phyloP scores from a whole-genome alignment of 1,140 invertebrate species.

The Armadillidium nasatum region DNA sequence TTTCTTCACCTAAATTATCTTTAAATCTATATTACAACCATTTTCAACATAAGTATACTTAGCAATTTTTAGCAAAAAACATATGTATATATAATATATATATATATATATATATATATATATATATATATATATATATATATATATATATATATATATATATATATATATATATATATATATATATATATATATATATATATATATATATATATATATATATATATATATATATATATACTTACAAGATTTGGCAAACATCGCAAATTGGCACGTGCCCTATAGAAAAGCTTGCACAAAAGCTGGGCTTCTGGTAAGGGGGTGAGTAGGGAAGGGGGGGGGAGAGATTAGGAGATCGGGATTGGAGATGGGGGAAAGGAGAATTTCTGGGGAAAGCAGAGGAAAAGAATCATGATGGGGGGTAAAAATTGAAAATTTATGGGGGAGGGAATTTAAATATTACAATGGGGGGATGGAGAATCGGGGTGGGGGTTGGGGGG shows the following conservation, averaged over 20 bases:
- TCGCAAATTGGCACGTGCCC: background rate
- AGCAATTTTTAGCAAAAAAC: too few species aligned
- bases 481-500: background rate
- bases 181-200: background rate
- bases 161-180: background rate
- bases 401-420: background rate
- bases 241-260: background rate
- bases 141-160: too few species aligned
- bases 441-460: background rate
- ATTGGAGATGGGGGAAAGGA: background rate
- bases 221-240: constrained; percentile 8
- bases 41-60: too few species aligned
- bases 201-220: background rate
- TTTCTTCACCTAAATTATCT: too few species aligned
- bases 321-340: too few species aligned
- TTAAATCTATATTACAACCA: too few species aligned
- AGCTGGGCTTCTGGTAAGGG: background rate
- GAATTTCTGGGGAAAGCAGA: background rate
- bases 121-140: too few species aligned
- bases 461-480: background rate
- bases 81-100: too few species aligned
- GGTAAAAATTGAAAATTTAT: constrained; percentile 7
- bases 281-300: background rate
- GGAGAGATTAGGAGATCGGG: too few species aligned
- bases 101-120: too few species aligned